Conservation (phyloP, 2,113 vertebrate genomes). For the Cisticola juncidis region DNA sequence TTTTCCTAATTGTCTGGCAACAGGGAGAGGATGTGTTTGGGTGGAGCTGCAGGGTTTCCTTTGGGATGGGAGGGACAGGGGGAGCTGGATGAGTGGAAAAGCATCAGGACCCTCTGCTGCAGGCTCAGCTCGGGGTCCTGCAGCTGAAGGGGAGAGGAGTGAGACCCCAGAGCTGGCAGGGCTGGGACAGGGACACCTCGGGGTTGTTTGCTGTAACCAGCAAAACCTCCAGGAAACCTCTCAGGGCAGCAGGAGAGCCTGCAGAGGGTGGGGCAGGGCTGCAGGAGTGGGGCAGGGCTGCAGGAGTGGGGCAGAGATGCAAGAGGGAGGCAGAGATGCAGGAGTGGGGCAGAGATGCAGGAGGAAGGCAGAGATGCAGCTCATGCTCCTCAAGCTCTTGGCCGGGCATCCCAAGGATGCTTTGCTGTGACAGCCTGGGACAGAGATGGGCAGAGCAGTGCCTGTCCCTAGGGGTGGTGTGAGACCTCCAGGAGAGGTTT, state of each 20-base stretch:
- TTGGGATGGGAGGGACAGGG: background rate
- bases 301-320: too few relatives aligned
- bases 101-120: background rate
- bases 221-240: fast-evolving
- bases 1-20: conserved; percentile 45
- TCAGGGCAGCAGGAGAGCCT: fast-evolving
- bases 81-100: background rate
- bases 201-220: background rate
- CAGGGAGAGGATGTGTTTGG: background rate
- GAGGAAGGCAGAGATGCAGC: fast-evolving
- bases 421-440: background rate
- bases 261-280: fast-evolving
- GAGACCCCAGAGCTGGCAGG: background rate
- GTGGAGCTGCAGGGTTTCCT: background rate
- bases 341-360: fast-evolving
- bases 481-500: background rate
- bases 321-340: fast-evolving
- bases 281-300: too few relatives aligned
- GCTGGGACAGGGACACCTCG: background rate
- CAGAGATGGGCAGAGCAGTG: background rate
- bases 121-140: fast-evolving
- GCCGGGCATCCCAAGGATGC: fast-evolving
- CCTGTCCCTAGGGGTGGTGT: fast-evolving
- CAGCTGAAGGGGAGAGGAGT: background rate
- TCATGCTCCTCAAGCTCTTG: fast-evolving